A percentile compares a stretch with the other conserved stretches of the same genome.
These are phyloP conservation scores for Aleiodes alternator DNA, from an alignment of 2,888 invertebrate species.

Conservation along the genomic window DNA sequence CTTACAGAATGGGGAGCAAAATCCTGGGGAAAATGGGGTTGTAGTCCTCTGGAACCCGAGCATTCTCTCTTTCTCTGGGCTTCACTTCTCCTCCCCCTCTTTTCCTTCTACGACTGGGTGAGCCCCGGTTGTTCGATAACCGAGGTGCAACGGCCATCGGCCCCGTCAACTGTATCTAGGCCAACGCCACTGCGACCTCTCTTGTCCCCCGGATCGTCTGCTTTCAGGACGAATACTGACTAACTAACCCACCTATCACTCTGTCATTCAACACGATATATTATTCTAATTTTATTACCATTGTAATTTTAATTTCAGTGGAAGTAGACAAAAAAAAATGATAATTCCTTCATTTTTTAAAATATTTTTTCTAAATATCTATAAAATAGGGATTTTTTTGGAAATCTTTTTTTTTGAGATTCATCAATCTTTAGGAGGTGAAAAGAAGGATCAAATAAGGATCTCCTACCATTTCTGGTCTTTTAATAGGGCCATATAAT, in stretches of 20 bases:
- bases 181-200: conserved; percentile 60
- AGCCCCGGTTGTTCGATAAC: conserved; percentile 69
- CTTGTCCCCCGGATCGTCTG: conserved; percentile 17
- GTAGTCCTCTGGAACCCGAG: conserved; percentile 26
- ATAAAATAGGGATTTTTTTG: too few species aligned
- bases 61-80: conserved; percentile 19
- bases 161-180: conserved; percentile 70
- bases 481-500: too few species aligned
- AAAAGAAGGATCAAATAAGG: too few species aligned
- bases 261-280: conserved; percentile 13
- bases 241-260: conserved; percentile 29
- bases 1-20: background rate
- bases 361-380: too few species aligned
- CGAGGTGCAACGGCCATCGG: conserved; percentile 70
- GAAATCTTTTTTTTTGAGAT: too few species aligned
- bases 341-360: too few species aligned
- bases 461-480: too few species aligned
- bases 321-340: background rate
- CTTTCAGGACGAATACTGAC: conserved; percentile 20
- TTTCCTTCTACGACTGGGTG: conserved; percentile 52
- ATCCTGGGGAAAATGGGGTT: conserved; percentile 26
- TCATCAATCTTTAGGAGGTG: too few species aligned
- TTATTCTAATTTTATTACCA: background rate
- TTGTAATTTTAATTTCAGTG: too few species aligned
- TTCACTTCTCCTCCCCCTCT: conserved; percentile 54